These are phyloP conservation scores for Myotis planiceps DNA, from an alignment of 2,797 vertebrate species.

Conservation along the genomic window DNA sequence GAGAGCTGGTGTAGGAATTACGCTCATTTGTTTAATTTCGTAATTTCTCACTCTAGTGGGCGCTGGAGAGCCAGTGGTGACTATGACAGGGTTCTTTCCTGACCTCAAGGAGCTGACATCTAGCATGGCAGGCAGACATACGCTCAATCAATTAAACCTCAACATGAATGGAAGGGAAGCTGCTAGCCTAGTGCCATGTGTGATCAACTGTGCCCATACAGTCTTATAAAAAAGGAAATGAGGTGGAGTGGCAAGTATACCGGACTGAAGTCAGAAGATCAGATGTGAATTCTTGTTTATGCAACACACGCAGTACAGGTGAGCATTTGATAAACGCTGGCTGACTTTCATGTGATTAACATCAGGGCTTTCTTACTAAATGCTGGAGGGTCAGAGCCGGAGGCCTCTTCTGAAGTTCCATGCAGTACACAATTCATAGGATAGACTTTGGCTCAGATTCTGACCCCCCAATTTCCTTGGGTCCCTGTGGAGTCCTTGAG, in stretches of 20 bases:
- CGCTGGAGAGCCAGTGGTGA: background rate
- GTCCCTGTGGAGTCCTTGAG: background rate
- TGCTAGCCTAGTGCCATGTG: background rate
- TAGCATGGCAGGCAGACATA: background rate
- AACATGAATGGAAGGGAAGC: background rate
- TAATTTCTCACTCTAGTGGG: background rate
- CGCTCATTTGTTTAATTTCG: background rate
- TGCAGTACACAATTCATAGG: background rate
- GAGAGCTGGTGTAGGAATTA: background rate
- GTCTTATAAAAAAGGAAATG: background rate
- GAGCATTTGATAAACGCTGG: background rate
- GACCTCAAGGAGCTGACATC: background rate
- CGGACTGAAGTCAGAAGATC: background rate
- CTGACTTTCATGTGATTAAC: background rate
- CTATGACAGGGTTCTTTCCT: background rate
- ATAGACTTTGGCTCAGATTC: background rate
- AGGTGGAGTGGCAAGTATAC: background rate
- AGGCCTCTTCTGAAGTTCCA: background rate
- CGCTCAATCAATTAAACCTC: background rate
- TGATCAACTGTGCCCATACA: background rate
- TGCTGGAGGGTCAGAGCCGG: no score
- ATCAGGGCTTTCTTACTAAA: background rate
- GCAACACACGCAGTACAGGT: background rate
- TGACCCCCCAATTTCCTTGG: background rate
- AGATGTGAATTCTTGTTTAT: background rate